Evolutionary conservation across 1,140 invertebrate species (phyloP), one percentile per base, ranked within the genome.

Genomic region (Pissodes strobi): DNA sequence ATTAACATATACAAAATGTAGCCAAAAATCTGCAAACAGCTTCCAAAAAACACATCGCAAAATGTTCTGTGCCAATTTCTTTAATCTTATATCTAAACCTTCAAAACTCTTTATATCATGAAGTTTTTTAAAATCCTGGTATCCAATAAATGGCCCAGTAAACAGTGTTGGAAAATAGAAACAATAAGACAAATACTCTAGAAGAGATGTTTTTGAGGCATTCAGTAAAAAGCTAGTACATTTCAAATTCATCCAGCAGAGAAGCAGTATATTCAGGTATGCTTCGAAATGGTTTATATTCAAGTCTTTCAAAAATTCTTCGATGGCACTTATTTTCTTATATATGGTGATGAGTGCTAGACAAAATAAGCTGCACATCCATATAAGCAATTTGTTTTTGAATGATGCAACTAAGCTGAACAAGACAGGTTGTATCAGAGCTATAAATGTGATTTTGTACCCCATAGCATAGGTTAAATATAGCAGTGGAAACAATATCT

Each of bases 1-100:
- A 80, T 87, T 89, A 58, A 91, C 86, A 76, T 93, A 92, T 66
- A 93, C 79, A 72, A 85, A 92, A 81, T 95, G 92, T 39, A 94
- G 79, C 0, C 83, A 76, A 45, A 90, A 78, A 59, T 94, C 87
- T 51, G 87, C 83, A 67, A 93, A 80, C 8, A 85, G 74, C 67
- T 86, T 81, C 88, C 92, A 95, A 69, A 88, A 85, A 10, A 82
- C 69, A 64, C 87, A 88, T 67, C 90, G 81, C n/a, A 81, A 23
- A 38, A 90, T 70, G 70, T 88, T 84, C 39, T 76, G 69, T 1
- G 79, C 52, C 67, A 85, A 80, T 64, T 57, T 71, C 27, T 72
- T 69, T 1, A 85, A 10, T 76, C 82, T 79, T 58, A 67, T 63
- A 18, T 61, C 52, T 3, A 81, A 15, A 51, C 12, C n/a, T n/a